Conservation (phyloP, 2,113 vertebrate genomes). For the Sander vitreus region DNA sequence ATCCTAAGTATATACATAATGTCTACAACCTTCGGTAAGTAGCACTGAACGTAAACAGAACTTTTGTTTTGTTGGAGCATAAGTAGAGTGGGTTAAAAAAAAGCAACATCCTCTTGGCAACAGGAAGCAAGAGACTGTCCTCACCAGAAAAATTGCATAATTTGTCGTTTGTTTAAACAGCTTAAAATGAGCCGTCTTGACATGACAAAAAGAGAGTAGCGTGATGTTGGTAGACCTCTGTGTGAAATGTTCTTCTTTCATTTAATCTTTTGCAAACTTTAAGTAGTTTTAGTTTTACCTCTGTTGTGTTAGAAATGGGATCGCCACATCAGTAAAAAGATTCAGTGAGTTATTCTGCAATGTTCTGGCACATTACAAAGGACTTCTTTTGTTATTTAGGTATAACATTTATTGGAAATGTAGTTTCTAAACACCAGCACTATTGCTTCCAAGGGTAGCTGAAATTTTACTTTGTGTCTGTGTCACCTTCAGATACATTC, state of each 20-base stretch:
- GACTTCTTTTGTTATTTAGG: neutral
- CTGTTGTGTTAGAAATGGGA: slow-evolving; percentile 10
- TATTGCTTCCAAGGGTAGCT: slow-evolving; percentile 46
- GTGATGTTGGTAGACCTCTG: neutral
- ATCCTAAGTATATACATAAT: neutral
- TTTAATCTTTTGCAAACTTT: slow-evolving; percentile 1
- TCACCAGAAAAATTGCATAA: neutral
- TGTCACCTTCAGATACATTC: slow-evolving; percentile 60
- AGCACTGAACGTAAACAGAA: neutral
- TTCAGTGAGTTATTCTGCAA: slow-evolving; percentile 10
- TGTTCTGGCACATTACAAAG: neutral
- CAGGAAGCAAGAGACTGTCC: neutral
- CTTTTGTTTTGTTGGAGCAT: neutral
- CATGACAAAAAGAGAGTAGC: too few species aligned
- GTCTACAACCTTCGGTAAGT: neutral
- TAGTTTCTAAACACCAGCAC: slow-evolving; percentile 16
- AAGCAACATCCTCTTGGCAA: neutral
- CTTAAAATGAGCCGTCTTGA: slow-evolving; percentile 5
- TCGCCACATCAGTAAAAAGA: neutral
- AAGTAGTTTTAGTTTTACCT: neutral
- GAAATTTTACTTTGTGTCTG: slow-evolving; percentile 53
- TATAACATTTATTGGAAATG: neutral
- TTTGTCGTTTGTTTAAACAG: neutral
- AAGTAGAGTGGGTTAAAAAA: neutral
- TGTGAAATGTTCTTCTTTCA: neutral